phyloP scores from a whole-genome alignment of 1,140 invertebrate genomes.

The Tetramorium parvispinum region DNA sequence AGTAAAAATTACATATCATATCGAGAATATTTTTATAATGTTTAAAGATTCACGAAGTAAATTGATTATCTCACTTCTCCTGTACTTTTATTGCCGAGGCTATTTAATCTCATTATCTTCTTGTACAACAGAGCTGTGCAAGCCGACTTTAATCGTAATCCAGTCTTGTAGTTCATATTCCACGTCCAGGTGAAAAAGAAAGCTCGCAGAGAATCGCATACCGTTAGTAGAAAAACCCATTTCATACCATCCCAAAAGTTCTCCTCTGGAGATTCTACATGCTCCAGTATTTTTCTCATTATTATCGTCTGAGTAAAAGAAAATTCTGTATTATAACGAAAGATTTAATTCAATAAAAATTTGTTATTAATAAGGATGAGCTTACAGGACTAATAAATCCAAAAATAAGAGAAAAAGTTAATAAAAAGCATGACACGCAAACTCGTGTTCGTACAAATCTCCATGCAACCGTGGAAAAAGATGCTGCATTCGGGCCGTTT shows the following conservation, averaged over 20 bases:
- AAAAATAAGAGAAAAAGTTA: constrained; percentile 85
- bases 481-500: constrained; percentile 86
- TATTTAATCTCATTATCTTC: constrained; percentile 88
- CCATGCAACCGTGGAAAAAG: constrained; percentile 86
- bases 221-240: constrained; percentile 86
- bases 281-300: constrained; percentile 86
- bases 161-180: constrained; percentile 88
- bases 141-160: constrained; percentile 87
- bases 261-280: constrained; percentile 83
- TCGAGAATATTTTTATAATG: not conserved
- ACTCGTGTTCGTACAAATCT: constrained; percentile 87
- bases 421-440: constrained; percentile 85
- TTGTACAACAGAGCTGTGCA: constrained; percentile 88
- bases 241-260: constrained; percentile 83
- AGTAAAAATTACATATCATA: constrained; percentile 44
- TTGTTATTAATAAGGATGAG: constrained; percentile 39
- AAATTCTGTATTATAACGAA: constrained; percentile 19
- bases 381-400: constrained; percentile 89
- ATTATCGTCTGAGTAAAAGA: constrained; percentile 86
- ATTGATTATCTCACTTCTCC: constrained; percentile 86
- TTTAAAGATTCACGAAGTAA: not conserved
- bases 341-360: not conserved
- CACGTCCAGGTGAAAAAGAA: constrained; percentile 88
- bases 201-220: constrained; percentile 87
- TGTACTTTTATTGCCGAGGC: constrained; percentile 86